Evolutionary conservation across 2,888 invertebrate species (phyloP), one percentile per base, ranked within the genome.

Genomic region (Drosophila aldrichi): DNA sequence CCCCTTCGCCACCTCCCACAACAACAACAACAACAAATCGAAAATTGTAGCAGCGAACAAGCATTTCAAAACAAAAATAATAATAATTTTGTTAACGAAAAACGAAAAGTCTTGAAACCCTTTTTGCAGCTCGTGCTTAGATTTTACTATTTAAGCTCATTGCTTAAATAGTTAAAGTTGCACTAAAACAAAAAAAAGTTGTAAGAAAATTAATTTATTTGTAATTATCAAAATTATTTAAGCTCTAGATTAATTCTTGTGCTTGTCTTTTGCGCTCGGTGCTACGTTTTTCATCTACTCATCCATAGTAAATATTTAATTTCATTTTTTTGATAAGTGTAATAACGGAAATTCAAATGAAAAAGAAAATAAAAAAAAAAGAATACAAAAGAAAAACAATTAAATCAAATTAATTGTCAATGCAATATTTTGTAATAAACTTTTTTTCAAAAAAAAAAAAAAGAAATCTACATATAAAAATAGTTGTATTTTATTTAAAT

Each of bases 341-440:
- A 75, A 69, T 75, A 66, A 74, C 59, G 69, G 70, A 74, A 87
- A 81, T 71, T 81, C 32, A 66, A 60, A 61, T 70, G 71, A 44
- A 74, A 79, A 61, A 77, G 85, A 73, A 82, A 82, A 44, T n/a
- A n/a, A n/a, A n/a, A n/a, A 25, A 25, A 25, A 25, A 25, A 25
- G n/a, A n/a, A n/a, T n/a, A n/a, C n/a, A n/a, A 25, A 25, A 25
- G 1, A 77, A 79, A 59, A 77, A 88, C 78, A 83, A 83, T 81
- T 82, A 76, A 76, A 73, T 58, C 48, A 49, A 54, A 51, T 60
- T 81, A 88, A 83, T 81, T 86, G 88, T 86, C 89, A 87, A 86
- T 84, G 85, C 85, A 86, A 86, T 89, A 86, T 86, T 86, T 86
- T 89, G 85, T 86, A 86, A 86, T 86, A 86, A 86, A 85, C 57